A percentile compares a stretch with the other conserved stretches of the same genome.
These are phyloP conservation scores for Porphyrio hochstetteri DNA, from an alignment of 2,113 vertebrate species.

Conservation along the genomic window DNA sequence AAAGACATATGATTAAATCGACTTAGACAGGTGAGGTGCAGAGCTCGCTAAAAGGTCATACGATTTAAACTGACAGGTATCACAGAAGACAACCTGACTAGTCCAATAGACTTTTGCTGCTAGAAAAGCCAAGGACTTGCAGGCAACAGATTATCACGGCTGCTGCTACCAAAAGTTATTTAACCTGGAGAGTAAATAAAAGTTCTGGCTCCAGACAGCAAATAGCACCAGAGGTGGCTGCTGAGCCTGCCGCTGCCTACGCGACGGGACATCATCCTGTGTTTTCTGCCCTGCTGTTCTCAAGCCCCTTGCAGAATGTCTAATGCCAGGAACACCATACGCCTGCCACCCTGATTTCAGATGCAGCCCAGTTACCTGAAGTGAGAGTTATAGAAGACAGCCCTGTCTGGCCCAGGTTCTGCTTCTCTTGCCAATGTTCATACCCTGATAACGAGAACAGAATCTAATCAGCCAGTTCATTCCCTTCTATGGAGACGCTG, in stretches of 20 bases:
- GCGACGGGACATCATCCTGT: accelerated
- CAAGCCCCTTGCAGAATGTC: not conserved
- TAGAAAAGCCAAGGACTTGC: constrained; percentile 3
- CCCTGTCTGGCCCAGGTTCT: not conserved
- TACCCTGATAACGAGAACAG: not conserved
- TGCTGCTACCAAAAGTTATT: not conserved
- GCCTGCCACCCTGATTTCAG: not conserved
- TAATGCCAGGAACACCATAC: accelerated
- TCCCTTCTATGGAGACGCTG: not conserved
- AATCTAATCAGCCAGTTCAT: not conserved
- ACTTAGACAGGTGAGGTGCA: constrained; percentile 53
- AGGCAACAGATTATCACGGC: not conserved
- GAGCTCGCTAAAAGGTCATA: constrained; percentile 42
- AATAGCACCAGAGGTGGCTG: not conserved
- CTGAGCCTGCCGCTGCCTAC: not conserved
- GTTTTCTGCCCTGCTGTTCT: not conserved
- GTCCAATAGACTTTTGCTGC: constrained; percentile 1
- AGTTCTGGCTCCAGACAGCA: not conserved
- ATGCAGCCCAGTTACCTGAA: not conserved
- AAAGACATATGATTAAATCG: constrained; percentile 52
- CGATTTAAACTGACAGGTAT: constrained; percentile 40
- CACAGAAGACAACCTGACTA: constrained; percentile 11
- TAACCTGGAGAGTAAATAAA: not conserved
- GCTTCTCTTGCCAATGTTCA: not conserved
- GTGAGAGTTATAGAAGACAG: not conserved